Evolutionary conservation across 2,888 invertebrate species (phyloP), one percentile per base, ranked within the genome.

Genomic region (Carabus problematicus): DNA sequence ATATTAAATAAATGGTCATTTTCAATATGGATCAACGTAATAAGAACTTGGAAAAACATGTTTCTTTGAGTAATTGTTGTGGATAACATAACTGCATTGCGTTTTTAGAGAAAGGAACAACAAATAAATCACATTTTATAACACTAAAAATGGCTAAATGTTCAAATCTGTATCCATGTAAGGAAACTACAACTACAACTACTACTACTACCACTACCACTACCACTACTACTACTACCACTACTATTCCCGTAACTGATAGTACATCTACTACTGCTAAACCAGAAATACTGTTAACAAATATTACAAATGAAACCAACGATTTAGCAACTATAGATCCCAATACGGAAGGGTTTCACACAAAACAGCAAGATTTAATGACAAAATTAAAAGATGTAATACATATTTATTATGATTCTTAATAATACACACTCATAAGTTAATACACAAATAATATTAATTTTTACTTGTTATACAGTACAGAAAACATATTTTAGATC

Each of bases 321-420:
- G 19, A 52, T 14, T 4, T 52, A 12, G 18, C 12, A 7, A 1
- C 9, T 16, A 1, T 52, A 14, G 19, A 52, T 9, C 8, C 16
- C 4, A 9, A 52, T 16, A 3, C 16, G 9, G 16, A 52, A 18
- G 16, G 9, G 7, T 8, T 52, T 8, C 18, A 52, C 16, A 18
- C 16, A 4, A 52, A 52, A 16, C 19, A 16, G 16, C 9, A 18
- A 3, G 52, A 52, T 9, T 4, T 52, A 16, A 52, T 52, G 8
- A 52, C 52, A 9, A 52, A 52, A 16, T 18, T 52, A 52, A 52
- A 52, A 18, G 2, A 14, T 7, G 52, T 52, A 49, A 49, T 49
- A 16, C 6, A 12, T 12, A 3, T 12, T 45, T 12, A 49, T 49
- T 49, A 16, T 49, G 18, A 11, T 8, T 49, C 8, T 49, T 18